These are phyloP conservation scores for Paramuricea clavata DNA, from an alignment of 92 coral and sea anemone species.

Conservation along the genomic window DNA sequence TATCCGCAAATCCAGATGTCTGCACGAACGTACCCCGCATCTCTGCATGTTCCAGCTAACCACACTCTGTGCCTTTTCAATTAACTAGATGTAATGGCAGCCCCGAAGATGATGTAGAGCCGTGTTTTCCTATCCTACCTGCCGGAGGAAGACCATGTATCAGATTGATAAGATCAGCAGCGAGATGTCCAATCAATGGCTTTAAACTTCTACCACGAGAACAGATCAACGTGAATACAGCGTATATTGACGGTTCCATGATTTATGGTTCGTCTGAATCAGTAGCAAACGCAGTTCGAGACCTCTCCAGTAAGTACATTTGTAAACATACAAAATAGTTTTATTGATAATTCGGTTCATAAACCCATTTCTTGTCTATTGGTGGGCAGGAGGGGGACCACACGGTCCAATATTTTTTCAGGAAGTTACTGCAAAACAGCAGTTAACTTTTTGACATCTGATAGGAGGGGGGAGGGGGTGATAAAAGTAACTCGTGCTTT, in stretches of 20 bases:
- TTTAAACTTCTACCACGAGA: background rate
- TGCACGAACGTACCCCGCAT: background rate
- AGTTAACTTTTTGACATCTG: too few species aligned
- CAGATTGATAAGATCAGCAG: constrained; percentile 36
- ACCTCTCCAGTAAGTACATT: background rate
- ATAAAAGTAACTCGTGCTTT: too few species aligned
- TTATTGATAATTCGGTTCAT: too few species aligned
- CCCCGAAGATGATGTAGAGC: background rate
- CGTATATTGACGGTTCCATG: constrained; percentile 32
- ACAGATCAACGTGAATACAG: constrained; percentile 37
- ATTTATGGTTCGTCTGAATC: constrained; percentile 22
- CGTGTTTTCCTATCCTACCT: constrained; percentile 18
- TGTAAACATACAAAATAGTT: background rate
- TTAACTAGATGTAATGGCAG: constrained; percentile 8
- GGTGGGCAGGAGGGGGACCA: too few species aligned
- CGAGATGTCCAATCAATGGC: constrained; percentile 16
- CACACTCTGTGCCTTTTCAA: background rate
- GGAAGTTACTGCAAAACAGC: too few species aligned
- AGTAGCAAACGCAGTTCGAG: constrained; percentile 27
- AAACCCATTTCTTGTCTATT: too few species aligned
- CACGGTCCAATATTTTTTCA: too few species aligned
- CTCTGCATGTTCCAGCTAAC: background rate
- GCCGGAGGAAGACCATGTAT: constrained; percentile 1
- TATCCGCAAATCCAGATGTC: too few species aligned
- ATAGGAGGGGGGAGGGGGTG: too few species aligned